Evolutionary conservation across 2,797 vertebrate genomes (phyloP).

Genomic region (Squalus acanthias): DNA sequence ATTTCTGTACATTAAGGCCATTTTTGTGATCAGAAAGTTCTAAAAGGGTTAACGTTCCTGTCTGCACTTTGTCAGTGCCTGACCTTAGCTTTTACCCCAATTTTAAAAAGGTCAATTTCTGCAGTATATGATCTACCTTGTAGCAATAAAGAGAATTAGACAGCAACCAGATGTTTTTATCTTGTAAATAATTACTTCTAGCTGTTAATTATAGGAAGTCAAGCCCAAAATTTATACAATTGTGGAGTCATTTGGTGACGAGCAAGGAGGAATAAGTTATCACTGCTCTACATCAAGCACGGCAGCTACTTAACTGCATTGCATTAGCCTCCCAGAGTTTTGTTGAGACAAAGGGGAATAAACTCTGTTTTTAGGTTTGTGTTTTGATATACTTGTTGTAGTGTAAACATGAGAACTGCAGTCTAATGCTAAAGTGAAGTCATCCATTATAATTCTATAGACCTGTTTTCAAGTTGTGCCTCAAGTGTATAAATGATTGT

Average conservation of each 20-base stretch:
- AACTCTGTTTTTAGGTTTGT: background rate
- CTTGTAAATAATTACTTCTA: background rate
- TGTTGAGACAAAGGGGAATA: background rate
- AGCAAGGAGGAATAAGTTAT: background rate
- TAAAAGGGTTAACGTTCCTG: background rate
- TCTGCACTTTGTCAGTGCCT: background rate
- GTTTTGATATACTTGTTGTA: background rate
- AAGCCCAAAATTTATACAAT: background rate
- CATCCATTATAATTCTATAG: background rate
- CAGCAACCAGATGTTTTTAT: conserved; percentile 9
- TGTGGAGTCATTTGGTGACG: background rate
- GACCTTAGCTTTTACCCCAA: background rate
- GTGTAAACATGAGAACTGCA: background rate
- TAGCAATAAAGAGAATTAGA: conserved; percentile 12
- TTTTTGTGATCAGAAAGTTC: background rate
- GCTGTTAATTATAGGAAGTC: background rate
- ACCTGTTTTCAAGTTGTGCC: background rate
- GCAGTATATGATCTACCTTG: background rate
- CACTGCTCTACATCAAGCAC: background rate
- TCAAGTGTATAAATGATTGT: background rate
- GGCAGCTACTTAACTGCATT: background rate
- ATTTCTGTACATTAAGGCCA: background rate
- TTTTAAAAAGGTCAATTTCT: background rate
- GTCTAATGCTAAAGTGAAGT: background rate
- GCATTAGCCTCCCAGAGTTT: background rate